Percentiles rank a stretch among this genome's conserved stretches.
Conservation (phyloP, 2,888 invertebrate species). For the Apotomis betuletana region DNA sequence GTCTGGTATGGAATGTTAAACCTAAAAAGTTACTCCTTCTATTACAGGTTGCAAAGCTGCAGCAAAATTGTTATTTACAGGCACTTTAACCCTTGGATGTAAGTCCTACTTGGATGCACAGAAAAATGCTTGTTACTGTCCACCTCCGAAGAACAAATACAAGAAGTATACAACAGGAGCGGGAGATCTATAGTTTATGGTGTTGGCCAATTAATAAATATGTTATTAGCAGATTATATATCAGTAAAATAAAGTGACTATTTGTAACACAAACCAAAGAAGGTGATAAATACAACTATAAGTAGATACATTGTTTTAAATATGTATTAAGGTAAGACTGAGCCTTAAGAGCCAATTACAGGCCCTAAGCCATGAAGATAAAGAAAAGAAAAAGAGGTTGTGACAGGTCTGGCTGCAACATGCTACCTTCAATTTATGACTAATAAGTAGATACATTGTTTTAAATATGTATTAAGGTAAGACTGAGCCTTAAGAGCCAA, state of each 20-base stretch:
- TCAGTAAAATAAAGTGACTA: not conserved
- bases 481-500: no score
- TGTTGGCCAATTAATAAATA: constrained; percentile 13
- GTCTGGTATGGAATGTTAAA: not conserved
- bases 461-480: no score
- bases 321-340: no score
- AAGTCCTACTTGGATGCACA: constrained; percentile 94
- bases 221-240: not conserved
- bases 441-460: no score
- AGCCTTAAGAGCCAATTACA: no score
- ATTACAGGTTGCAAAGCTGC: constrained; percentile 91
- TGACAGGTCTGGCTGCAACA: no score
- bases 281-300: not conserved
- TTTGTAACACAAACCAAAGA: not conserved
- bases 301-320: no score
- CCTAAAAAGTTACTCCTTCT: not conserved
- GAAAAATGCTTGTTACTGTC: constrained; percentile 91
- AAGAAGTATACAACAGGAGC: constrained; percentile 78
- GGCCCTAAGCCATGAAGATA: no score
- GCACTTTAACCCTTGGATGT: constrained; percentile 93
- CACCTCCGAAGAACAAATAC: constrained; percentile 75
- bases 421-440: no score
- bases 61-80: constrained; percentile 93
- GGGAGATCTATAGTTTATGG: constrained; percentile 62
- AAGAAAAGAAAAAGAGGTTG: no score